Evolutionary conservation across 1,140 invertebrate genomes (phyloP), one percentile per base, ranked within the genome.

Genomic region (Pseudomyrmex cubaensis): DNA sequence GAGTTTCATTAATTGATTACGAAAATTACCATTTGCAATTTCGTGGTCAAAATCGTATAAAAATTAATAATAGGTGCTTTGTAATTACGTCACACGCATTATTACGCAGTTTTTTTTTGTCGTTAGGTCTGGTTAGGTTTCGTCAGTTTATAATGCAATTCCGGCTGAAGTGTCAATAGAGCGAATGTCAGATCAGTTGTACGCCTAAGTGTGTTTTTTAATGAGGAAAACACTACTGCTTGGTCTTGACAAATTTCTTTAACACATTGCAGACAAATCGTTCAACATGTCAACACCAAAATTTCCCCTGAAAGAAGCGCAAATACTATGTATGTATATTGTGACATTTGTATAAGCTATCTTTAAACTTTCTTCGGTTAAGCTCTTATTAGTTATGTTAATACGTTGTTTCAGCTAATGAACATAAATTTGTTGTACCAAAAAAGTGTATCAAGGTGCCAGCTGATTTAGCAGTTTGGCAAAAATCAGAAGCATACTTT

Each of bases 401-500:
- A 63, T 80, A 44, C 80, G n/a, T 83, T 66, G 56, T 91, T 89
- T 56, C 72, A 94, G 91, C 90, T 48, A 94, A 95, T 35, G 92
- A 95, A 82, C 96, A 97, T 93, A 94, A 95, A 77, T 98, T 96
- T 93, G 83, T 95, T 22, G 94, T 95, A 54, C 97, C 97, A 25
- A 95, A 95, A 85, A 97, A 96, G 93, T 95, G 95, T 62, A 96
- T 98, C 4, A 96, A 97, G 94, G 94, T 93, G 54, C 95, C 96
- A 9, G 94, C 94, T 35, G 97, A 98, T 91, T 97, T 98, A 96
- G 92, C 94, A 52, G 94, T 95, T 76, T 98, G 98, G 98, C 96
- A 97, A 90, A 97, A 97, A 89, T 98, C 97, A 1, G 96, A 97
- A 92, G 97, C 97, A 35, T 98, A 98, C 92, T 95, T 96, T 93